These are phyloP conservation scores for Crematogaster levior DNA, from an alignment of 2,888 invertebrate genomes.

Conservation along the genomic window DNA sequence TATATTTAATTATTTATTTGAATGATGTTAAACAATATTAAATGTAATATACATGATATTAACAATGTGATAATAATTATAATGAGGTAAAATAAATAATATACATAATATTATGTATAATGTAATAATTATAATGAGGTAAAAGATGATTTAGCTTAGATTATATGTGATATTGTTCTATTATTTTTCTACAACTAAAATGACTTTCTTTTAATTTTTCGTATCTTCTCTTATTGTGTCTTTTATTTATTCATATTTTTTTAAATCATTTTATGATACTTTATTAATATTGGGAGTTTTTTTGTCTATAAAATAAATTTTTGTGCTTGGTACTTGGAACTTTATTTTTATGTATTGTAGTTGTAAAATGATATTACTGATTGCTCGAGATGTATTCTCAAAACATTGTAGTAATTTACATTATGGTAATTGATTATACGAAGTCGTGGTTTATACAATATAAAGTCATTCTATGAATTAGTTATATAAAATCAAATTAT, in stretches of 20 bases:
- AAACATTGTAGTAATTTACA: background rate
- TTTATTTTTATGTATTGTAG: conserved; percentile 60
- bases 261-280: background rate
- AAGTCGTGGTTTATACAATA: too few relatives aligned
- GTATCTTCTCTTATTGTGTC: background rate
- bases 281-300: background rate
- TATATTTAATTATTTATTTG: background rate
- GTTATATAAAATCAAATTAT: conserved; percentile 14
- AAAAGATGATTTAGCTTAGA: background rate
- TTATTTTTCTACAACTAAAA: background rate
- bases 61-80: background rate
- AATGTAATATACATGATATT: background rate
- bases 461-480: too few relatives aligned
- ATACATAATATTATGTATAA: too few relatives aligned
- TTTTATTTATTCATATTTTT: background rate
- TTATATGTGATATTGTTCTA: background rate
- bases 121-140: too few relatives aligned
- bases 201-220: too few relatives aligned
- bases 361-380: background rate
- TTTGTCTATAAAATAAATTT: background rate
- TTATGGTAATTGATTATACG: background rate
- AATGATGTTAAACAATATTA: conserved; percentile 1
- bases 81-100: too few relatives aligned
- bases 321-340: conserved; percentile 53
- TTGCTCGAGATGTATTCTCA: conserved; percentile 4